Evolutionary conservation across 2,888 invertebrate species (phyloP), one percentile per base, ranked within the genome.

Genomic region (Amiota communis): DNA sequence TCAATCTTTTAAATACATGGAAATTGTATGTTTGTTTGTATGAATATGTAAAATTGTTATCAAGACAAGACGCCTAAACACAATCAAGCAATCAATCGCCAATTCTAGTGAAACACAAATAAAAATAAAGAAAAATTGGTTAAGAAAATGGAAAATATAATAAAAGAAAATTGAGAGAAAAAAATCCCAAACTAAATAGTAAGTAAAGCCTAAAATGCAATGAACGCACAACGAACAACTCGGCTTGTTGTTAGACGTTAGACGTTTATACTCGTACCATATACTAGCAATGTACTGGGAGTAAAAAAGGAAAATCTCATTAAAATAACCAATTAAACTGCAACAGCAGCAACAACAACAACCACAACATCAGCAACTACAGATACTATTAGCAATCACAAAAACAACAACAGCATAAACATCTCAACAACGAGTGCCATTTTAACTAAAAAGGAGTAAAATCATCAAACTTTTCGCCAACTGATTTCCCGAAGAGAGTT

Each of bases 241-340:
- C 0, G 36, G 36, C 36, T 36, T 0, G 4, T 4, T 36, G 36
- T 36, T 36, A 36, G 36, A 36, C 36, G 36, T 36, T 36, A 6
- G 36, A 36, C 8, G 6, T 36, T 36, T 36, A 36, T 51, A 51
- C n/a, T n/a, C n/a, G 57, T 17, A 15, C n/a, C n/a, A n/a, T n/a
- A n/a, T n/a, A n/a, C n/a, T 15, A 15, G 59, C 57, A 17, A 15
- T 15, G 57, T n/a, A 10, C 53, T n/a, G 57, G 17, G 36, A 53
- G 53, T n/a, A 10, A 36, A 72, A 76, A 82, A 77, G 75, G 78
- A 79, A 85, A 86, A 86, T 78, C 85, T 86, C 86, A 85, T 85
- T 85, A 85, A 85, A 85, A 86, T 82, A 80, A 78, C 86, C 85
- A 85, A 85, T 85, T 86, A 85, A 86, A 82, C 81, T 81, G 81